These are phyloP conservation scores for Aphelenchoides fujianensis DNA, from an alignment of 1,140 invertebrate genomes.

Conservation along the genomic window DNA sequence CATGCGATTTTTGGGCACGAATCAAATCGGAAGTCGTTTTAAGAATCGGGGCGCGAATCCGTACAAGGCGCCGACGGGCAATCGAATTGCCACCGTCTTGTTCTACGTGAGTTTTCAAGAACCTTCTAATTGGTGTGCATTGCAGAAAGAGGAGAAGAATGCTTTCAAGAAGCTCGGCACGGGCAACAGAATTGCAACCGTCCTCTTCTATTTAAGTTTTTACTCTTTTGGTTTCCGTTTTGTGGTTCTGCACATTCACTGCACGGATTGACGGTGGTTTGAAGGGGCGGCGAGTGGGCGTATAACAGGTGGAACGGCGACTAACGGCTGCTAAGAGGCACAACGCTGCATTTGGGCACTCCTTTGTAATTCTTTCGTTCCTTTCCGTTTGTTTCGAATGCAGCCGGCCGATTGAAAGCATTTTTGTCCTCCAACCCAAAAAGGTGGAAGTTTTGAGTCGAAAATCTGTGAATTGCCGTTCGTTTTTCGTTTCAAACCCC, in stretches of 20 bases:
- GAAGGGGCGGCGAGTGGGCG: neutral
- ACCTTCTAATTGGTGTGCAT: slow-evolving; percentile 17
- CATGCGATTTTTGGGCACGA: neutral
- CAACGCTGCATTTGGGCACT: too few species aligned
- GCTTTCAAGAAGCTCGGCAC: slow-evolving; percentile 65
- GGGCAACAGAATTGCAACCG: slow-evolving; percentile 61
- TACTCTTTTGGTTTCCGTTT: neutral
- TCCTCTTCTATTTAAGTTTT: slow-evolving; percentile 2
- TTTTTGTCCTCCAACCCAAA: slow-evolving; percentile 2
- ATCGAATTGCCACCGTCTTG: slow-evolving; percentile 87
- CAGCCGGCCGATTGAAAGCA: slow-evolving; percentile 1
- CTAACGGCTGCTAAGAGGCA: too few species aligned
- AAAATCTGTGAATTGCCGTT: too few species aligned
- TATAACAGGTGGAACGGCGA: too few species aligned
- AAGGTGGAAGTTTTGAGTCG: too few species aligned
- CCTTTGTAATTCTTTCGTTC: too few species aligned
- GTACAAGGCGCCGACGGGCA: slow-evolving; percentile 81
- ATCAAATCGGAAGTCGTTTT: neutral
- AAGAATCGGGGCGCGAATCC: slow-evolving; percentile 67
- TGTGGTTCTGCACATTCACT: neutral
- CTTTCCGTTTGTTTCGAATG: neutral
- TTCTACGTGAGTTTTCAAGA: slow-evolving; percentile 71
- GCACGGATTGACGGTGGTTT: neutral
- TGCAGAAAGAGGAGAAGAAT: slow-evolving; percentile 65
- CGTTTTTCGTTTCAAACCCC: neutral